These are phyloP conservation scores for Tetragonula clypearis DNA, from an alignment of 1,140 invertebrate genomes.

Conservation along the genomic window DNA sequence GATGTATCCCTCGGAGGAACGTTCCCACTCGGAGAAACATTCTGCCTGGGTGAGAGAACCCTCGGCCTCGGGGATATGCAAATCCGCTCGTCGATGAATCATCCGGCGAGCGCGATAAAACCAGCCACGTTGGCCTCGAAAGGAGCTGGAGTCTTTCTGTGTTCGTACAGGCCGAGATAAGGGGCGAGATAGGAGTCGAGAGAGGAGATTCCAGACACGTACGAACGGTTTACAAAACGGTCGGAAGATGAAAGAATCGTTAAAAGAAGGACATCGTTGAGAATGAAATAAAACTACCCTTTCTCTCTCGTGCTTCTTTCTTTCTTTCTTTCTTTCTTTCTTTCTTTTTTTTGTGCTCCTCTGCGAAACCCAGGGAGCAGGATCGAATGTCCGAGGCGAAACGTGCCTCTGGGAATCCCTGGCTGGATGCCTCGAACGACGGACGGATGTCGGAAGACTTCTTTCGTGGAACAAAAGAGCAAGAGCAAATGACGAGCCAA, in stretches of 20 bases:
- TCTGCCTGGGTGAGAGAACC: neutral
- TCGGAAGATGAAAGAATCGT: constrained; percentile 59
- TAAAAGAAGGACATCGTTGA: constrained; percentile 25
- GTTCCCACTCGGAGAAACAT: neutral
- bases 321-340: too few relatives aligned
- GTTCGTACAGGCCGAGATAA: neutral
- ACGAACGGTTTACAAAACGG: constrained; percentile 53
- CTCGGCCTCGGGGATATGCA: neutral
- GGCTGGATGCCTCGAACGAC: neutral
- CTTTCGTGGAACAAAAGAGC: constrained; percentile 55
- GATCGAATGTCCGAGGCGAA: constrained; percentile 44
- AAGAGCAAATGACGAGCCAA: constrained; percentile 50
- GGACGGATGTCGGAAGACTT: constrained; percentile 38
- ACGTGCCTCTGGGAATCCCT: constrained; percentile 31
- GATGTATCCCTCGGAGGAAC: neutral
- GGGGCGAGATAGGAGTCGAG: neutral
- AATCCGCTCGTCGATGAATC: neutral
- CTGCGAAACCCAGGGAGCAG: neutral
- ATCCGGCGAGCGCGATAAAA: neutral
- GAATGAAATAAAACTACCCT: constrained; percentile 54
- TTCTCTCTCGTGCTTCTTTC: too few relatives aligned
- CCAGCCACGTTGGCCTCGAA: neutral
- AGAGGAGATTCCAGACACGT: constrained; percentile 55
- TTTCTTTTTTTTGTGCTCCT: neutral
- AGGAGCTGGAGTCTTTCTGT: neutral